Base-by-base conservation (phyloP, 1,140 invertebrate species). In the Drosophila albomicans region DNA sequence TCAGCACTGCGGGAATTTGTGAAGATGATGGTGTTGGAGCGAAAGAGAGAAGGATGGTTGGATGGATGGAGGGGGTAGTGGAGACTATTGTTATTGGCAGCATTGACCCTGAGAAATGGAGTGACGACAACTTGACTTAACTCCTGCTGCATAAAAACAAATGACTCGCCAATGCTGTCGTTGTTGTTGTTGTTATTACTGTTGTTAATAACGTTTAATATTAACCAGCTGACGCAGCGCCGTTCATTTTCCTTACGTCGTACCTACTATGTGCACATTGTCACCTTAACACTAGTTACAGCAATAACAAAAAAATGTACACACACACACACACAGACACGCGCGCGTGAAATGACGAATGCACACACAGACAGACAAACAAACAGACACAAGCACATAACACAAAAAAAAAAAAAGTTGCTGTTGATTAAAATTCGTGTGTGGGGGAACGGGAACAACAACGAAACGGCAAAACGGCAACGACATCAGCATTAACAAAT, bases 371-470 rank as follows among this genome's bases (percentile, higher is more conserved):
- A 64, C 64, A 54, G 20, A 25, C 20, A 35, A 73, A 57, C 15
- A 67, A 5, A 28, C 30, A 63, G 10, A 51, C 57, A 49, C 20
- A 59, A 4, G 66, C 45, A 72, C 49, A 25, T 15, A 41, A 48
- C 38, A 25, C 20, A 25, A 25, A 25, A 25, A 25, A 25, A 25
- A 25, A 15, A 61, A 32, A 79, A 67, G 69, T 77, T 82, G 59
- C 32, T 76, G 59, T 66, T 57, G 58, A 54, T 59, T 41, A 58
- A 72, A 73, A 68, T 38, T 38, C 59, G 61, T 76, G 73, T 88
- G 84, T 89, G 84, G 84, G 84, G 78, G 84, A 88, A 87, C 84
- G 80, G 80, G 82, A 84, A 87, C 77, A 87, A 79, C 68, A 78
- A 87, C 48, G 41, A 43, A 43, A 13, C 11, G 41, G 11, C 35